Base-by-base conservation (phyloP, 2,888 invertebrate genomes). In the Mayetiola destructor region DNA sequence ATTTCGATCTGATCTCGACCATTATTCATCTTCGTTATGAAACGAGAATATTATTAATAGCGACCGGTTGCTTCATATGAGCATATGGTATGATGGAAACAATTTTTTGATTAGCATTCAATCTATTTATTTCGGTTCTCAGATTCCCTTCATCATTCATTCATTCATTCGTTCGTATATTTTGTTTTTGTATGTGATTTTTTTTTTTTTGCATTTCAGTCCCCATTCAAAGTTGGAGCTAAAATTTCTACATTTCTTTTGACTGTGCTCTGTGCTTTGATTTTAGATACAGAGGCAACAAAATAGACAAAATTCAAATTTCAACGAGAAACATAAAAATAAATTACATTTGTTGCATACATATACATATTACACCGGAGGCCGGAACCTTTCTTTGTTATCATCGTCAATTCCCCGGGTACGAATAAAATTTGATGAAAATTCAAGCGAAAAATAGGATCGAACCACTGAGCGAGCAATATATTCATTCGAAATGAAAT, bases 61-160 rank as follows among this genome's bases (percentile, higher is more conserved):
- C 27, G 10, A 18, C n/a, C n/a, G n/a, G n/a, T n/a, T n/a, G 18
- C 18, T 20, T 20, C 39, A 39, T 3, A 39, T 2, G 18, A 27
- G 27, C 27, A 8, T 14, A 21, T n/a, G n/a, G n/a, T n/a, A n/a
- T n/a, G n/a, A n/a, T n/a, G n/a, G n/a, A n/a, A n/a, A n/a, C n/a
- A n/a, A n/a, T n/a, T n/a, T 8, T 3, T 48, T 48, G 48, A 48
- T 48, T 48, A 48, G 48, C 48, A 48, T 48, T 27, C 48, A 48
- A 48, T 48, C 23, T 23, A 23, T 23, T 42, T 42, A 5, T 2
- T n/a, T 4, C 42, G 5, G 27, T 2, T 27, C 40, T 40, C 27
- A n/a, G 16, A 27, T 16, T 48, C 48, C 48, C 48, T 20, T 8
- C 27, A n/a, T 27, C 48, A 48, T 48, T 48, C 27, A 48, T 48